These are phyloP conservation scores for Drosophila kambysellisi DNA, from an alignment of 2,888 invertebrate species.

Conservation along the genomic window DNA sequence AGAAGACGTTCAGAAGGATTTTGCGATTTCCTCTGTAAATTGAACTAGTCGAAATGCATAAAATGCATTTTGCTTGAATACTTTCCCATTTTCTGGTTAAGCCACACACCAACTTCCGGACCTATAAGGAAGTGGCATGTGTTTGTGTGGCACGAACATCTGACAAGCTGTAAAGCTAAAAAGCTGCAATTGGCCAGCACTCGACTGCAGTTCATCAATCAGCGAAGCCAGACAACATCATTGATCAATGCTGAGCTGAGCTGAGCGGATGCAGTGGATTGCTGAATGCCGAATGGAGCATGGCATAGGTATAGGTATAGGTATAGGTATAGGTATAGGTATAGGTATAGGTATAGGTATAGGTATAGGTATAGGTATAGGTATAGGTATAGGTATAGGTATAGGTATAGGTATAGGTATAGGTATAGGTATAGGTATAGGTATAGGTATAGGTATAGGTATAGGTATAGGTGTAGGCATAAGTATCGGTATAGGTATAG, in stretches of 20 bases:
- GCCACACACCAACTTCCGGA: not conserved
- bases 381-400: not conserved
- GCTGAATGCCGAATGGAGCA: constrained; percentile 11
- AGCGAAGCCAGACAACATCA: constrained; percentile 38
- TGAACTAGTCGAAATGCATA: not conserved
- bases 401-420: not conserved
- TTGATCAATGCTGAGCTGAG: constrained; percentile 48
- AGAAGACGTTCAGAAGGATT: not conserved
- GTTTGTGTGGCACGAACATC: not conserved
- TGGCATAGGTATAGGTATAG: not conserved
- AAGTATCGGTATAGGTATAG: not conserved
- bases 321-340: not conserved
- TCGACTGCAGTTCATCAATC: constrained; percentile 50
- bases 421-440: no score
- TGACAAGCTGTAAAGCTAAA: not conserved
- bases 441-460: not conserved
- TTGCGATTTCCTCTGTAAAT: not conserved
- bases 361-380: not conserved
- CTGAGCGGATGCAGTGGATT: constrained; percentile 25
- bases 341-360: not conserved
- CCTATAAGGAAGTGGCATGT: not conserved
- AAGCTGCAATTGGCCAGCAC: constrained; percentile 2
- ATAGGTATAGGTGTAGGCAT: not conserved
- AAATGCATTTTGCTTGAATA: not conserved
- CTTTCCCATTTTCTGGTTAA: not conserved